Base-by-base conservation (phyloP, 2,797 vertebrate genomes). In the Gymnoscopelus braueri region DNA sequence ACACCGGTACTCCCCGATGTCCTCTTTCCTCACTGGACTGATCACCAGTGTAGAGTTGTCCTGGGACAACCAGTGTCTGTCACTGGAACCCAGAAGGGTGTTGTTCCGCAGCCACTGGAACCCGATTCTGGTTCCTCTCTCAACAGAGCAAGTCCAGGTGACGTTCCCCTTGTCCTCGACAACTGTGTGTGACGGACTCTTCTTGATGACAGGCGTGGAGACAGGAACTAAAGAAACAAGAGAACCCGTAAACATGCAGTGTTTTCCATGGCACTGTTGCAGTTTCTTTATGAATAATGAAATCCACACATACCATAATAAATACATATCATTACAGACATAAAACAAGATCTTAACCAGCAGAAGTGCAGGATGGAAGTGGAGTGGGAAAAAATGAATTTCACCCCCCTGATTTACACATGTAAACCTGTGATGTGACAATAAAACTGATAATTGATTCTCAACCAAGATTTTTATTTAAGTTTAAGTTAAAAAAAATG, bases 91-190 rank as follows among this genome's bases (percentile, higher is more conserved):
- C 4, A 98, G 51, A 2, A 53, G 52, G 0, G 84, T 74, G 55
- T 93, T 90, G 77, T 96, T 92, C 93, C 93, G 95, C n/a, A 94
- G 86, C 98, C 98, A 99, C 80, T 92, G 91, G 79, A 94, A 97
- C 66, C 29, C 76, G 15, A 97, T 87, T 39, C 95, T 91, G 5
- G 96, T 96, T 63, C 97, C 97, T 15, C 75, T 91, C 52, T 85
- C 75, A 39, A 95, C 95, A 0, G 83, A 86, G 81, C 98, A 99
- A 5, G 85, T 94, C 90, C 93, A 90, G 0, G 96, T 98, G n/a
- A 97, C 90, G 29, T 98, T 98, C 1, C 93, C 95, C 67, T 93
- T 87, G 13, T 97, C 88, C 63, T 99, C 98, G 54, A 98, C 92
- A 3, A 96, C 94, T 14, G 95, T 93, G 3, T 91, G 87, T 0